Evolutionary conservation across 2,113 vertebrate species (phyloP).

Genomic region (Sterrhoptilus dennistouni): DNA sequence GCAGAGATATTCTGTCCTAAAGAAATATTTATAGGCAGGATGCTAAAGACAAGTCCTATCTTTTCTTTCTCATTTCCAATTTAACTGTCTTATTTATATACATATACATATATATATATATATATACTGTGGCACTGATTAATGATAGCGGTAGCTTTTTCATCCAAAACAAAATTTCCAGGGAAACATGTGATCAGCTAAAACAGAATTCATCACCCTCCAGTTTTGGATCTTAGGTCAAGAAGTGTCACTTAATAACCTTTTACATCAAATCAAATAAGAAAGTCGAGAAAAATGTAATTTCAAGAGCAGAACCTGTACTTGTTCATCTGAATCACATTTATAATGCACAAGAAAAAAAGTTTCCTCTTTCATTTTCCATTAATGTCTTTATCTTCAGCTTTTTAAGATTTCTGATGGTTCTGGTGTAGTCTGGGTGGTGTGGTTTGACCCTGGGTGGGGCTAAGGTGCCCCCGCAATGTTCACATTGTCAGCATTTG

Average conservation of each 20-base stretch:
- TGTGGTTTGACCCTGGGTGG: neutral
- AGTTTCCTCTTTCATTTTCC: neutral
- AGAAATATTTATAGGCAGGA: neutral
- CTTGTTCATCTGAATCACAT: neutral
- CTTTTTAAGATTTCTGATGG: neutral
- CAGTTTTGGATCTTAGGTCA: neutral
- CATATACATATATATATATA: neutral
- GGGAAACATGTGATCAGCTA: neutral
- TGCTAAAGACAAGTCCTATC: neutral
- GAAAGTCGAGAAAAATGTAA: neutral
- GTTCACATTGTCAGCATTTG: fast-evolving
- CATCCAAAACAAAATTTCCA: neutral
- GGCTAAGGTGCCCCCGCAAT: neutral
- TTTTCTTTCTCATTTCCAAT: neutral
- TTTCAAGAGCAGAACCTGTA: neutral
- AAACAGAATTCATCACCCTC: neutral
- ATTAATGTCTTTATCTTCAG: neutral
- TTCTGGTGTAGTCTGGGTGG: neutral
- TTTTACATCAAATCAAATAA: neutral
- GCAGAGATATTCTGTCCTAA: neutral
- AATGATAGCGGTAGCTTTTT: neutral
- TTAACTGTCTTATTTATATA: neutral
- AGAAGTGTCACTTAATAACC: neutral
- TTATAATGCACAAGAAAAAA: neutral
- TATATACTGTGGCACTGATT: neutral